Conservation (phyloP, 2,888 invertebrate genomes). For the Yponomeuta evonymella region DNA sequence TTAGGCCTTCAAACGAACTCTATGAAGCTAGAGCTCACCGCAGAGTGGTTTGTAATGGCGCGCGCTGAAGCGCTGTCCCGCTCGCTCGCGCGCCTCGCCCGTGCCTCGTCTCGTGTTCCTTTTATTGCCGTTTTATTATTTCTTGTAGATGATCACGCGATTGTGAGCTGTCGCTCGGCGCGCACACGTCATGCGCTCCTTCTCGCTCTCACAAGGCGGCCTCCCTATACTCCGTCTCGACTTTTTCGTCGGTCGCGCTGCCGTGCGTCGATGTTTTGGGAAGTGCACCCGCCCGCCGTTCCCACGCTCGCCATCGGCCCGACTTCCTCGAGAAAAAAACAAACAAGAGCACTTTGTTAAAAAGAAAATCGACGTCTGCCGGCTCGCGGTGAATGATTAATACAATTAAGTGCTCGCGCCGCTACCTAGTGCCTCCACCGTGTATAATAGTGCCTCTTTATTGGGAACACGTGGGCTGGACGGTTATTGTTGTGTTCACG, state of each 20-base stretch:
- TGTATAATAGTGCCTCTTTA: slow-evolving; percentile 66
- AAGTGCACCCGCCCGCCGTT: slow-evolving; percentile 76
- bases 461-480: slow-evolving; percentile 64
- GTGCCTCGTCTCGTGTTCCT: slow-evolving; percentile 71
- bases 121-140: slow-evolving; percentile 77
- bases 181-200: slow-evolving; percentile 65
- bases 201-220: slow-evolving; percentile 34
- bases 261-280: slow-evolving; percentile 77
- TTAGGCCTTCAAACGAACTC: background rate
- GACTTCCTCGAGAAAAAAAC: slow-evolving; percentile 76
- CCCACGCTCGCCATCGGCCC: slow-evolving; percentile 75
- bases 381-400: slow-evolving; percentile 73
- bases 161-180: slow-evolving; percentile 74
- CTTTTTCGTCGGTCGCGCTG: slow-evolving; percentile 62
- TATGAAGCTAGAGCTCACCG: background rate
- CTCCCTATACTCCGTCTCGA: slow-evolving; percentile 37
- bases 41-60: background rate
- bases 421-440: slow-evolving; percentile 50
- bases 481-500: slow-evolving; percentile 14
- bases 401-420: slow-evolving; percentile 73
- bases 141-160: slow-evolving; percentile 77
- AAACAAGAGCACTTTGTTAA: slow-evolving; percentile 76
- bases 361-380: slow-evolving; percentile 76
- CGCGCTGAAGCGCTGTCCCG: slow-evolving; percentile 47
- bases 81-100: slow-evolving; percentile 52